A percentile compares a stretch with the other conserved stretches of the same genome.
phyloP scores from a whole-genome alignment of 2,888 invertebrate species.

The Trissolcus brochymenae region DNA sequence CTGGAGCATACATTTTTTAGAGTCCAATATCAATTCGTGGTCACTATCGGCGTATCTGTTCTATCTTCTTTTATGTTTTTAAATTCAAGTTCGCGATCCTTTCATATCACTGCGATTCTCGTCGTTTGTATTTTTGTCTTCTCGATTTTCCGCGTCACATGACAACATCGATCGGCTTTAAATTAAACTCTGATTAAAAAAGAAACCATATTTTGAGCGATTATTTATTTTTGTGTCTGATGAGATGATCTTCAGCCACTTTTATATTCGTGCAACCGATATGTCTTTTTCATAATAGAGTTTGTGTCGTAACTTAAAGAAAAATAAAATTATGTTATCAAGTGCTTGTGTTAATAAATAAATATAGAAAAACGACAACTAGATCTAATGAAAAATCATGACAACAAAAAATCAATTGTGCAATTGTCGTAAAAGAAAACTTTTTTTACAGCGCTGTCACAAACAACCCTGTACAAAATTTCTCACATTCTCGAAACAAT shows the following conservation, averaged over 20 bases:
- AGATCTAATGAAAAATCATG: no score
- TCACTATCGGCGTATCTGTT: constrained; percentile 28
- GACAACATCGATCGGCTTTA: constrained; percentile 20
- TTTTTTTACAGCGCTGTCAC: no score
- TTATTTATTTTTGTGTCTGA: constrained; percentile 9
- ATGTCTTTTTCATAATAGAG: no score
- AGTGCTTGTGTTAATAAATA: no score
- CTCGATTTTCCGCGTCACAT: constrained; percentile 7
- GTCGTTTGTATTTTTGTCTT: constrained; percentile 12
- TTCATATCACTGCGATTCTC: constrained; percentile 25
- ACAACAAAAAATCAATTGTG: no score
- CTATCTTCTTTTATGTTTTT: constrained; percentile 20
- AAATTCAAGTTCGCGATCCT: constrained; percentile 13
- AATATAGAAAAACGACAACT: no score
- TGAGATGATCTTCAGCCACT: not conserved
- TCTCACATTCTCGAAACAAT: not conserved
- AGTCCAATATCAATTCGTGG: constrained; percentile 34
- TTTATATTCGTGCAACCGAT: no score
- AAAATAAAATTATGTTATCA: no score
- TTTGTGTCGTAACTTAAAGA: no score
- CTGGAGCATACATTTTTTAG: constrained; percentile 27
- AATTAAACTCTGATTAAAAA: constrained; percentile 25
- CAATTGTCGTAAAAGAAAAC: no score
- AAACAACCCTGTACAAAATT: no score
- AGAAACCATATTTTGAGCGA: constrained; percentile 14